A percentile compares a stretch with the other conserved stretches of the same genome.
Conservation (phyloP, 2,888 invertebrate species). For the Netelia melanura region DNA sequence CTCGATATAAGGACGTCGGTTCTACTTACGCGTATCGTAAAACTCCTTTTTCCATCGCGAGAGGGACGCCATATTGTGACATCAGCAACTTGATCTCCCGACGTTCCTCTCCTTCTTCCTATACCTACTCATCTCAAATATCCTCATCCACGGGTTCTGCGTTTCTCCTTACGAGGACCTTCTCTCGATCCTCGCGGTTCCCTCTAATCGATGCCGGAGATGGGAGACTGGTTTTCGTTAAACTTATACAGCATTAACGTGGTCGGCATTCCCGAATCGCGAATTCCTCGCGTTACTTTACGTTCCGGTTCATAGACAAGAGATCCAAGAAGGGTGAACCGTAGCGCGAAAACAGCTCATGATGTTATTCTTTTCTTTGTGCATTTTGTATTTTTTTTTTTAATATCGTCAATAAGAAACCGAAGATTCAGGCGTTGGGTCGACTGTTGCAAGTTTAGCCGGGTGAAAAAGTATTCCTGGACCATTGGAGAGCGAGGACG, state of each 20-base stretch:
- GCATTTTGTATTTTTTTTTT: neutral
- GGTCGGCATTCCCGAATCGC: neutral
- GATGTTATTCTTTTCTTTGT: neutral
- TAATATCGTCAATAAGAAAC: neutral
- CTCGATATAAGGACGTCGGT: too few relatives aligned
- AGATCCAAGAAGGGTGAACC: neutral
- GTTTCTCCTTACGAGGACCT: neutral
- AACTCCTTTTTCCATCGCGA: too few relatives aligned
- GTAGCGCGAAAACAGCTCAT: neutral
- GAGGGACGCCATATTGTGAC: too few relatives aligned
- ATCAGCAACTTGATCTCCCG: too few relatives aligned
- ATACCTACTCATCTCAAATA: neutral
- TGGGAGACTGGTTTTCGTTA: neutral
- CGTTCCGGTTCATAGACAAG: neutral
- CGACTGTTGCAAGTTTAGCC: neutral
- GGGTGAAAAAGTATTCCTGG: slow-evolving; percentile 45
- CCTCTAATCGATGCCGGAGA: neutral
- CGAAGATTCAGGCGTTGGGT: neutral
- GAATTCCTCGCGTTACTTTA: neutral
- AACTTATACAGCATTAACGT: neutral
- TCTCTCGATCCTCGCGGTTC: neutral
- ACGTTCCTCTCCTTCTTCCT: neutral
- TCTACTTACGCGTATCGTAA: too few relatives aligned
- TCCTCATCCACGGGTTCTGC: neutral
- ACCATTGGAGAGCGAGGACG: slow-evolving; percentile 30